Conservation (phyloP, 2,113 vertebrate genomes). For the Tamias sibiricus region DNA sequence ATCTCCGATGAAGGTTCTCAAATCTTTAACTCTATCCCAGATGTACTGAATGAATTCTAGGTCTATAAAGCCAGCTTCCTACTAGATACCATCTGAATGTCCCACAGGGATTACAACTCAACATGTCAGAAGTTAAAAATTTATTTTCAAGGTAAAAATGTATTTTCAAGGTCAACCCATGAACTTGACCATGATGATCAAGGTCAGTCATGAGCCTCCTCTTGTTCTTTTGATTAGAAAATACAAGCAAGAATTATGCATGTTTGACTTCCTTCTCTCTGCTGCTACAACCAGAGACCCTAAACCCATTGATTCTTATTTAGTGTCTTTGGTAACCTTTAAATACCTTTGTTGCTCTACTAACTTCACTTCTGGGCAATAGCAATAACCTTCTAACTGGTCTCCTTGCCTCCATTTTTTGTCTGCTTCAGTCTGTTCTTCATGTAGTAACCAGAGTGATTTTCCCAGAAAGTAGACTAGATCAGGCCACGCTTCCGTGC, state of each 20-base stretch:
- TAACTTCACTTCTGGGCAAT: background rate
- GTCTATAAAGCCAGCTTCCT: background rate
- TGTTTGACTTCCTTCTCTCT: background rate
- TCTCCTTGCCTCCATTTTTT: background rate
- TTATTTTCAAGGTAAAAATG: background rate
- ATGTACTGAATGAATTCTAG: background rate
- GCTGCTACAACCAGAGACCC: background rate
- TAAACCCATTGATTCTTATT: background rate
- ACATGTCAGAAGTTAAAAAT: background rate
- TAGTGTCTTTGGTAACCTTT: background rate
- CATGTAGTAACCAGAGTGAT: background rate
- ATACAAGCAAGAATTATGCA: background rate
- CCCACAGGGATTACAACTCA: background rate
- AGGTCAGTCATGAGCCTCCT: background rate
- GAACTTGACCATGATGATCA: background rate
- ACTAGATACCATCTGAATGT: background rate
- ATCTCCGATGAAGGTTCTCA: background rate
- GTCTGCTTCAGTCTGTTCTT: background rate
- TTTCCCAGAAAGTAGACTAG: slow-evolving; percentile 27
- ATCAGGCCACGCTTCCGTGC: background rate
- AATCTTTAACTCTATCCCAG: background rate
- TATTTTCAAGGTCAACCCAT: background rate
- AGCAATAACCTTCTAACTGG: background rate
- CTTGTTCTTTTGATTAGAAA: background rate
- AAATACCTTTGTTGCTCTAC: background rate